Evolutionary conservation across 2,113 vertebrate genomes (phyloP), one percentile per base, ranked within the genome.

Genomic region (Aleadryas rufinucha): DNA sequence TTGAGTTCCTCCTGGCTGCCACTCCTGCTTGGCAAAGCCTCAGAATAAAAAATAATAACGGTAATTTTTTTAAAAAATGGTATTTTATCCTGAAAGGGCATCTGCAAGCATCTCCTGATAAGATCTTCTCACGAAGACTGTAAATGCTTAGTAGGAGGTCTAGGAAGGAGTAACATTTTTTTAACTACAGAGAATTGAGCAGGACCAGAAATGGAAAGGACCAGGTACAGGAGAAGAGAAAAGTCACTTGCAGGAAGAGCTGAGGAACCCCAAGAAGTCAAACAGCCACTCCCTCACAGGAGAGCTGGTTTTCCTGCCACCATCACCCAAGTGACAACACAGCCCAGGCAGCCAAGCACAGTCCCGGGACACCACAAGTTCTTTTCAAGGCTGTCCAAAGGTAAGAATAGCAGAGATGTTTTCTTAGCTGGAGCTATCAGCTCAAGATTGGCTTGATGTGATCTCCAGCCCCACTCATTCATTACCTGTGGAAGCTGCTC

Each of bases 381-480:
- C 44, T 49, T 83, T 2, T 3, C 35, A 45, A 93, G 76, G 22
- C 26, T 5, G 1, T 53, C 23, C 50, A 63, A 66, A 63, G 42
- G 14, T 22, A 79, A 49, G 76, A 86, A 66, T 1, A 78, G 15
- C 4, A 66, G 31, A 74, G 35, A 63, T n/a, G 8, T 59, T 68
- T 87, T 7, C 88, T 86, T 39, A 76, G 11, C 35, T 16, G 1
- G 37, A 80, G 35, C 33, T 50, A 57, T 17, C 37, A 33, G 78
- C 39, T 42, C 6, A 16, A 68, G 56, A 49, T 42, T 18, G 50
- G 28, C 3, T 3, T 1, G 0, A 12, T 4, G 13, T 13, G 37
- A 72, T 20, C 42, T 52, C 27, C 19, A 79, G 41, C 13, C 17
- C 35, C 12, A 6, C 28, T 52, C 11, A 7, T 9, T 16, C 11